phyloP scores from a whole-genome alignment of 2,113 vertebrate species.

The Amphilophus citrinellus region DNA sequence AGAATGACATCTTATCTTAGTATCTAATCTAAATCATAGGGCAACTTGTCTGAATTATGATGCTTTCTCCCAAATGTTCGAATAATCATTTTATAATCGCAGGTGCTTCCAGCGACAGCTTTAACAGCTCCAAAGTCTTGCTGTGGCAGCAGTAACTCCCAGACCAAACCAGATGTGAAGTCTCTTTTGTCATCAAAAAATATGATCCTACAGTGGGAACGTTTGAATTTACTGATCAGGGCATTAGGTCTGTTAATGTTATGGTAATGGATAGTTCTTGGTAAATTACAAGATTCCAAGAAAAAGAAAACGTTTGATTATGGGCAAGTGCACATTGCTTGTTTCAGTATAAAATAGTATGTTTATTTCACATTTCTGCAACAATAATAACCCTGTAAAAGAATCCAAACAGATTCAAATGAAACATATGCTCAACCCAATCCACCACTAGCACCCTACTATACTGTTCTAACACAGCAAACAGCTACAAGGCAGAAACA shows the following conservation, averaged over 20 bases:
- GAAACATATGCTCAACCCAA: conserved; percentile 7
- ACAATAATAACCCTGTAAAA: not conserved
- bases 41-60: not conserved
- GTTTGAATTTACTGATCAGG: not conserved
- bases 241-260: not conserved
- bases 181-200: not conserved
- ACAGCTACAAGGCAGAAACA: not conserved
- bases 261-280: not conserved
- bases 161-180: not conserved
- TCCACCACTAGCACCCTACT: not conserved
- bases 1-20: not conserved
- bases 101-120: not conserved
- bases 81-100: not conserved
- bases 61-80: not conserved
- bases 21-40: not conserved
- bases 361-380: not conserved
- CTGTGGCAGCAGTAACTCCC: not conserved
- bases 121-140: not conserved
- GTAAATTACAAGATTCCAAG: not conserved
- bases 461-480: not conserved
- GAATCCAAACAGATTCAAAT: conserved; percentile 12
- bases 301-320: not conserved
- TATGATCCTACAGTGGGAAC: not conserved
- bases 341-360: not conserved
- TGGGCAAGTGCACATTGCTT: not conserved